Percentiles rank a stretch among this genome's conserved stretches.
Evolutionary conservation across 2,888 invertebrate species (phyloP).

Genomic region (Chymomyza amoena): DNA sequence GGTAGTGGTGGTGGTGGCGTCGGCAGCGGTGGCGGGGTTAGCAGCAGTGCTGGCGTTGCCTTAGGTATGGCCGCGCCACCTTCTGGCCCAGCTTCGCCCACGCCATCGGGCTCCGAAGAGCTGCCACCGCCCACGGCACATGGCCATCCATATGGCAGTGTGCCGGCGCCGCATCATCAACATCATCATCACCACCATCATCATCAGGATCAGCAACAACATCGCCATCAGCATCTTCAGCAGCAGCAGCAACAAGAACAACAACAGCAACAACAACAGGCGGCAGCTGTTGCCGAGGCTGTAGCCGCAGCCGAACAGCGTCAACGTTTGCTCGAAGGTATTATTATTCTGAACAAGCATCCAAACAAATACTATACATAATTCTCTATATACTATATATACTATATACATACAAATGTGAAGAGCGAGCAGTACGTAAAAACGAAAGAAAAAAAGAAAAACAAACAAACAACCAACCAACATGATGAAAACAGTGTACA

Average conservation of each 20-base stretch:
- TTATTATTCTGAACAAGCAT: conserved; percentile 62
- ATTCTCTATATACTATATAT: conserved; percentile 39
- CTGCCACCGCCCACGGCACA: conserved; percentile 17
- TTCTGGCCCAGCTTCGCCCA: conserved; percentile 75
- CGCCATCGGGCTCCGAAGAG: conserved; percentile 73
- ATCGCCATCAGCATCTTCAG: conserved; percentile 52
- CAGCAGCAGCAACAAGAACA: conserved; percentile 54
- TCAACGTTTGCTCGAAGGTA: conserved; percentile 79
- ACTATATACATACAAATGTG: conserved; percentile 10
- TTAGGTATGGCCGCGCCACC: conserved; percentile 42
- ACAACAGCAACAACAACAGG: conserved; percentile 57
- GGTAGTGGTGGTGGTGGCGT: conserved; percentile 34
- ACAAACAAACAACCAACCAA: conserved; percentile 17
- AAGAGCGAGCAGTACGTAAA: conserved; percentile 11
- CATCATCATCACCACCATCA: conserved; percentile 56
- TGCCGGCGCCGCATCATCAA: conserved; percentile 53
- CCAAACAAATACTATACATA: conserved; percentile 49
- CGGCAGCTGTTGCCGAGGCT: conserved; percentile 69
- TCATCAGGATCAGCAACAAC: conserved; percentile 53
- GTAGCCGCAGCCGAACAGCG: conserved; percentile 77
- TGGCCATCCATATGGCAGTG: conserved; percentile 29
- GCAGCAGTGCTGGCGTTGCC: conserved; percentile 38
- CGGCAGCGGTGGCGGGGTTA: conserved; percentile 38
- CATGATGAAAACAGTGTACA: conserved; percentile 43
- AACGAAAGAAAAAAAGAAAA: conserved; percentile 23